Evolutionary conservation across 2,888 invertebrate species (phyloP), one percentile per base, ranked within the genome.

Genomic region (Patella depressa): DNA sequence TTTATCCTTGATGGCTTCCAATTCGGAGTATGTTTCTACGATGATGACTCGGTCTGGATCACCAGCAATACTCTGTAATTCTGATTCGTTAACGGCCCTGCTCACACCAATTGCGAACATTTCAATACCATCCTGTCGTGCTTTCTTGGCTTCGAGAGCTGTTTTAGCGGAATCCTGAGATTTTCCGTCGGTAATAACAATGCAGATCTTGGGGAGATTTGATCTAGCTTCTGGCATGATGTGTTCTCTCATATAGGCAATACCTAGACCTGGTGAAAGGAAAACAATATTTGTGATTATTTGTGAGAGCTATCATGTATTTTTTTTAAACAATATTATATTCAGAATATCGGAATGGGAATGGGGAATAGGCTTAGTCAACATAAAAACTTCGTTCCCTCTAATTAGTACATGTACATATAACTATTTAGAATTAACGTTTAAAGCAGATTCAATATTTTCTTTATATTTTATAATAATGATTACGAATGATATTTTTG

Each of bases 81-180:
- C 83, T n/a, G 74, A 53, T 29, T 73, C 57, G 45, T 75, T 72
- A 3, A 81, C 74, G 3, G 29, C 70, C n/a, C n/a, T 19, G 14
- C 81, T 79, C 3, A 82, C 80, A 17, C 82, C 82, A 54, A 82
- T 78, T 29, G 82, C 82, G 55, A 80, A 79, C 76, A 80, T 81
- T 3, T 59, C 65, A 65, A 81, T 75, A 29, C 80, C 80, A 11
- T 53, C 72, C 1, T 59, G 45, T 1, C 77, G 78, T 2, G 81
- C 78, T 0, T 4, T 15, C 1, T 54, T 34, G 5, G 82, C 82
- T 19, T 79, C 77, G 2, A 53, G 34, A 45, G 17, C 24, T 2
- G 81, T 81, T 70, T 70, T 73, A 72, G 78, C 65, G 11, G 65
- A 24, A 19, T 65, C 65, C 24, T 65, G 65, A 24, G 65, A 65